Evolutionary conservation across 2,797 vertebrate genomes (phyloP), one percentile per base, ranked within the genome.

Genomic region (Taenioides sp.): DNA sequence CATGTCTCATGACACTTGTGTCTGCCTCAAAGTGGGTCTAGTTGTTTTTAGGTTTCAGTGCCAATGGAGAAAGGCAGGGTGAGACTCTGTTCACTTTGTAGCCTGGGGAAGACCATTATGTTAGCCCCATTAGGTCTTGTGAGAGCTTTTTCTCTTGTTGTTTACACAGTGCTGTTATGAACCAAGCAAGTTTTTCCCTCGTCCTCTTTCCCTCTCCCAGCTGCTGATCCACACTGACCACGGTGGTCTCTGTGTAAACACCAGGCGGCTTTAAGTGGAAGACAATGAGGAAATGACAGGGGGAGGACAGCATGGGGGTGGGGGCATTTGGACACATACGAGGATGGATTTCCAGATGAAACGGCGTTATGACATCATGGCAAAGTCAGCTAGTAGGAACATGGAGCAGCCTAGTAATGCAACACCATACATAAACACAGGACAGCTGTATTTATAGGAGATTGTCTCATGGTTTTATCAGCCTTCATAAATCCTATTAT

Each of bases 391-490:
- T 87, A 63, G 84, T 73, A 85, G 86, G 90, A 90, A 87, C 84
- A 87, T 37, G 80, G 85, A 84, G 84, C 78, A 83, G 83, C 79
- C 84, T 79, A 71, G 89, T 92, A 92, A 93, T 71, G 87, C 86
- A 91, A 91, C 89, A 87, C 92, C 89, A 78, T 79, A 88, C 90
- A 91, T 92, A 93, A 93, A 94, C 91, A 93, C 55, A 67, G 74
- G 84, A 90, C 93, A 93, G 91, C 90, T 93, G 92, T 93, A 93
- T 94, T 93, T 93, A 92, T 89, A 84, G 87, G 85, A 91, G 87
- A 87, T 87, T 84, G 84, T 89, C 87, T 89, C 86, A 86, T 87
- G 81, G 73, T 79, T 84, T 80, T 90, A 88, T 89, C 85, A 84
- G 85, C 85, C 79, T 86, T 78, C 84, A 91, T 87, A 84, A 91